Evolutionary conservation across 2,113 vertebrate genomes (phyloP).

Genomic region (Capricornis sumatraensis): DNA sequence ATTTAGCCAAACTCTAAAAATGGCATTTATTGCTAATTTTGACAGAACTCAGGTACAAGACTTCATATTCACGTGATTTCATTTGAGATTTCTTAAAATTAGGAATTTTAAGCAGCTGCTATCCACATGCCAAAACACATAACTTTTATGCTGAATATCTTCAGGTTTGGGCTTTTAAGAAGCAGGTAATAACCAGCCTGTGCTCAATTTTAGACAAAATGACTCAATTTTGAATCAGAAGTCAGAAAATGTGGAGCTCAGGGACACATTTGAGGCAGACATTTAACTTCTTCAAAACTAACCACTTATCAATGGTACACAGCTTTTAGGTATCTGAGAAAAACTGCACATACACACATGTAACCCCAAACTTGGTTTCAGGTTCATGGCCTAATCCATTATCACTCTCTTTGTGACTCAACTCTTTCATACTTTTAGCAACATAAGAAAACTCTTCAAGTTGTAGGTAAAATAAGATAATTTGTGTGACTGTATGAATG

Average conservation of each 20-base stretch:
- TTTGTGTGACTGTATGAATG: neutral
- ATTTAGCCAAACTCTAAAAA: conserved; percentile 20
- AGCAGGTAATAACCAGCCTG: neutral
- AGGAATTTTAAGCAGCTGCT: neutral
- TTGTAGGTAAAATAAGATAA: neutral
- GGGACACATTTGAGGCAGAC: neutral
- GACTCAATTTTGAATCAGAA: neutral
- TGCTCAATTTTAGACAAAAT: conserved; percentile 7
- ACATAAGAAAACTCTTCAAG: neutral
- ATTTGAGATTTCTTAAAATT: neutral
- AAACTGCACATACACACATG: neutral
- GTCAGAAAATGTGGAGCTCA: neutral
- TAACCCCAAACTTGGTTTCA: neutral
- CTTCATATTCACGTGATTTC: neutral
- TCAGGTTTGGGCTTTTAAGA: neutral
- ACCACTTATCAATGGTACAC: neutral
- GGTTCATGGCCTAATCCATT: neutral
- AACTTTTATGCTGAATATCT: neutral
- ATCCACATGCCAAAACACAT: neutral
- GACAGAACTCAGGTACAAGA: conserved; percentile 26
- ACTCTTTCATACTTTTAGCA: neutral
- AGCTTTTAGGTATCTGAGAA: neutral
- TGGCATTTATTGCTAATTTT: conserved; percentile 31
- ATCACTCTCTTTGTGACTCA: neutral
- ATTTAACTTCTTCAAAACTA: neutral